Evolutionary conservation across 2,797 vertebrate species (phyloP), one percentile per base, ranked within the genome.

Genomic region (Diceros bicornis): DNA sequence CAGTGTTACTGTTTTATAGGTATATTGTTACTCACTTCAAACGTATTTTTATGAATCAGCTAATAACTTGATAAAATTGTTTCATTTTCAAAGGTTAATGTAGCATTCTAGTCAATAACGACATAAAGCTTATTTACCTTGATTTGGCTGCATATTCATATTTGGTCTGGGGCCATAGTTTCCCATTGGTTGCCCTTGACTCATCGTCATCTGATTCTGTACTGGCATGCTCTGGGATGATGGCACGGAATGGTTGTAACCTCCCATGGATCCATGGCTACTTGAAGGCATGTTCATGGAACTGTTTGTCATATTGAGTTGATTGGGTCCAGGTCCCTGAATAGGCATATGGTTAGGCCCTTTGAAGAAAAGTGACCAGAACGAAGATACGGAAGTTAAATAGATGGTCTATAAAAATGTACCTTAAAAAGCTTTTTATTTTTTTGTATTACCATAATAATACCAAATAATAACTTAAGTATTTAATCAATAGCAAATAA

Each of bases 321-420:
- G 99, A 98, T 98, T 99, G 92, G 99, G 99, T 96, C 99, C 99
- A 32, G 99, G 99, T 98, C 99, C 99, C 99, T 99, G 99, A 99
- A 99, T 99, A 98, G 99, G 99, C 99, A 99, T 99, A 97, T 99
- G 99, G 98, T 99, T 99, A 77, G 99, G 99, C 78, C 99, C 99
- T 99, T 98, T 77, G 98, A 98, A 98, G 72, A 98, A 61, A 97
- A 98, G 93, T 50, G 59, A 97, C 88, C 81, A 96, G 72, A 92
- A 95, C 11, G 66, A 96, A 97, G 94, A 96, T 55, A 84, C 27
- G 16, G 96, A 94, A 72, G 92, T 96, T 91, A 96, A 93, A 95
- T n/a, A 85, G 59, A 91, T 41, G 41, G 13, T 82, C 61, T 93
- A 44, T 52, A 81, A 1, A 55, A 68, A 97, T 79, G 44, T 62